Conservation (phyloP, 2,888 invertebrate species). For the Ceramica pisi region DNA sequence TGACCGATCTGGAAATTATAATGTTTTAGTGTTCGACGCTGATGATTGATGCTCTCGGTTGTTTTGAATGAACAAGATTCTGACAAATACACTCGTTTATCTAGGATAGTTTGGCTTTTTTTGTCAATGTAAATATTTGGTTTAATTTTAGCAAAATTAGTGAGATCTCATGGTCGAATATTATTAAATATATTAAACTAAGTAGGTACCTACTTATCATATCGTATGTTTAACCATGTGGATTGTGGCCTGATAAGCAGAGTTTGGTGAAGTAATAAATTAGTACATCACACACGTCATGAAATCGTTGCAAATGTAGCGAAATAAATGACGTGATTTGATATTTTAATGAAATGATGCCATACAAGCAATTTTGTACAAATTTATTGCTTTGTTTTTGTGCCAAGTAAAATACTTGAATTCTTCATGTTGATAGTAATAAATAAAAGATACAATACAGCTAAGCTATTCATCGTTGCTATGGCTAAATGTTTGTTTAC, state of each 20-base stretch:
- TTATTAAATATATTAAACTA: neutral
- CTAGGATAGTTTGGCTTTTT: neutral
- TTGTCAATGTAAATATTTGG: neutral
- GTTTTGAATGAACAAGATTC: neutral
- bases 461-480: neutral
- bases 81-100: neutral
- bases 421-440: neutral
- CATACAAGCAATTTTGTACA: neutral
- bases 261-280: neutral
- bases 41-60: conserved; percentile 4
- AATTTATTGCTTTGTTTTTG: too few species aligned
- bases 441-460: too few species aligned
- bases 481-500: neutral
- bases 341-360: neutral
- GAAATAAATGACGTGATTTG: neutral
- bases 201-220: too few species aligned
- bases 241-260: neutral
- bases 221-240: neutral
- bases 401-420: neutral
- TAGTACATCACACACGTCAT: too few species aligned
- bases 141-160: too few species aligned
- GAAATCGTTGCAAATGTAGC: neutral
- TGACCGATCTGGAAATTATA: conserved; percentile 48
- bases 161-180: neutral
- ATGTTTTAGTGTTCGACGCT: neutral